phyloP scores from a whole-genome alignment of 2,888 invertebrate genomes.

The Myopa tessellatipennis region DNA sequence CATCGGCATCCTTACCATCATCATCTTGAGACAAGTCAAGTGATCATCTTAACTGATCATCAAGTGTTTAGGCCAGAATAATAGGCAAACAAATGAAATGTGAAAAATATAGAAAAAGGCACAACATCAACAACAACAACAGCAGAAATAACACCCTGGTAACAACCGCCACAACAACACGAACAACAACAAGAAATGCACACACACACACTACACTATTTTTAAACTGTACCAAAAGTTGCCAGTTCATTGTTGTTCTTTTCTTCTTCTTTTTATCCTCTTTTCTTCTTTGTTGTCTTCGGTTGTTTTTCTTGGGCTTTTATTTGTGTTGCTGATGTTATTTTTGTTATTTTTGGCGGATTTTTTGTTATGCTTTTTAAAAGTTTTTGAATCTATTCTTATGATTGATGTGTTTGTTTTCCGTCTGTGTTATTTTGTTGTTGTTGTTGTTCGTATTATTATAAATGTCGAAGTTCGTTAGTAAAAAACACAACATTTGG shows the following conservation, averaged over 20 bases:
- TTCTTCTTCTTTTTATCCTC: not conserved
- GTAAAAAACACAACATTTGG: constrained; percentile 3
- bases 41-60: constrained; percentile 10
- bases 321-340: not conserved
- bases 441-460: not conserved
- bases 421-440: not conserved
- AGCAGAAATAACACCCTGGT: not conserved
- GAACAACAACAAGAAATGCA: no score
- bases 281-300: not conserved
- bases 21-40: constrained; percentile 21
- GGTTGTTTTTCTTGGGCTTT: not conserved
- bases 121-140: not conserved
- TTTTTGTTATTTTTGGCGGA: not conserved
- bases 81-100: not conserved
- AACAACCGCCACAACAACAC: no score
- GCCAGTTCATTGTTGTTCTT: not conserved
- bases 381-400: not conserved
- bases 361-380: not conserved
- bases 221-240: not conserved
- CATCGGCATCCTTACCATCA: not conserved
- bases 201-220: not conserved
- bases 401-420: not conserved
- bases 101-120: not conserved
- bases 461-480: not conserved
- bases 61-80: no score